Evolutionary conservation across 2,888 invertebrate genomes (phyloP).

Genomic region (Amphipyra berbera): DNA sequence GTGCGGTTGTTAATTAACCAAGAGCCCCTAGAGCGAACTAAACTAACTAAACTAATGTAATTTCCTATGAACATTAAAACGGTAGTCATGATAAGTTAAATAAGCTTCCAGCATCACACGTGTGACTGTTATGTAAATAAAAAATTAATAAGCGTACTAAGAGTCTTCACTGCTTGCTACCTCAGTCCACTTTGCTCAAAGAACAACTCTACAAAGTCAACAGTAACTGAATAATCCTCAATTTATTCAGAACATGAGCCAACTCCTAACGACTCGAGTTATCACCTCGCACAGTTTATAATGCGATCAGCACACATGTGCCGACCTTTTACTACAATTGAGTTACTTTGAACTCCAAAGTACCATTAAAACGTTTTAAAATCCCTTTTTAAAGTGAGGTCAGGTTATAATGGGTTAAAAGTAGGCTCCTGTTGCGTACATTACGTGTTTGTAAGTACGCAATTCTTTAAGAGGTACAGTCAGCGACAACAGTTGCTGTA

Average conservation of each 20-base stretch:
- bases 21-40: too few species aligned
- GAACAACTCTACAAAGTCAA: constrained; percentile 31
- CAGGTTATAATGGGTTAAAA: constrained; percentile 50
- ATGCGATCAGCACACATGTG: constrained; percentile 45
- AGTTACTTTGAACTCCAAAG: constrained; percentile 56
- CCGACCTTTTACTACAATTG: constrained; percentile 46
- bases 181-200: constrained; percentile 16
- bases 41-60: too few species aligned
- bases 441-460: constrained; percentile 15
- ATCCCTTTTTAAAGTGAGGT: constrained; percentile 56
- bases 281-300: constrained; percentile 32
- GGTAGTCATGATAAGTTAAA: too few species aligned
- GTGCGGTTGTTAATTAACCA: too few species aligned
- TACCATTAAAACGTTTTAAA: constrained; percentile 53
- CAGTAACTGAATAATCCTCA: constrained; percentile 40
- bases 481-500: too few species aligned
- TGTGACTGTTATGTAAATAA: background rate
- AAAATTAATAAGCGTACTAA: constrained; percentile 1
- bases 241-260: constrained; percentile 39
- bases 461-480: constrained; percentile 13
- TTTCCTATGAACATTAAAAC: too few species aligned
- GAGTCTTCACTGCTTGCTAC: background rate
- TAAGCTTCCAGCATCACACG: background rate
- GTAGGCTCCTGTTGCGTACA: constrained; percentile 26
- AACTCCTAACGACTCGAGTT: constrained; percentile 42